These are phyloP conservation scores for Ceyx cyanopectus DNA, from an alignment of 2,113 vertebrate genomes.

Conservation along the genomic window DNA sequence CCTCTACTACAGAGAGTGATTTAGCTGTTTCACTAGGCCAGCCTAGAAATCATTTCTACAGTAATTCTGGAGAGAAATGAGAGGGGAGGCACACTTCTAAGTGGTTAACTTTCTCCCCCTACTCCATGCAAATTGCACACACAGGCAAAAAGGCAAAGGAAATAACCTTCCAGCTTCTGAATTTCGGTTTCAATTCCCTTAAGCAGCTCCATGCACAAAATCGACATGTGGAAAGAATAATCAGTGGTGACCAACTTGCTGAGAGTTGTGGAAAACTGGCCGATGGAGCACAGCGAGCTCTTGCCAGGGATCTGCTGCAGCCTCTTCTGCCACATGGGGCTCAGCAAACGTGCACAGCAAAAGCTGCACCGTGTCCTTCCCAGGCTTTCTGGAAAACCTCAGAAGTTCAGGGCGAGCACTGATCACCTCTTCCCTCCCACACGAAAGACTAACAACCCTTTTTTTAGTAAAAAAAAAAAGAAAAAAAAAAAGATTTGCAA, in stretches of 20 bases:
- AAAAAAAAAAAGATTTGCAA: background rate
- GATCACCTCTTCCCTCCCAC: background rate
- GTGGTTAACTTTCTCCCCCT: background rate
- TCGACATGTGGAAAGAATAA: conserved; percentile 21
- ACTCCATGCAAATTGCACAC: background rate
- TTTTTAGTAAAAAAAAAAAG: background rate
- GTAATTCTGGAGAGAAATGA: background rate
- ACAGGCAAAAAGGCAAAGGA: background rate
- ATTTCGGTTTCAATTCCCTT: background rate
- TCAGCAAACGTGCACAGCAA: background rate
- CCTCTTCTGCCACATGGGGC: background rate
- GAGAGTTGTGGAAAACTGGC: conserved; percentile 43
- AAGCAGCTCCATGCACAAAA: background rate
- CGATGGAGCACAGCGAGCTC: background rate
- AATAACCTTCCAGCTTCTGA: background rate
- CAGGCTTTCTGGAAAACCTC: conserved; percentile 31
- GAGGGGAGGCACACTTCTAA: background rate
- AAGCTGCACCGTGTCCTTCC: background rate
- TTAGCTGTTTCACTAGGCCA: background rate
- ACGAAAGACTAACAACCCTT: background rate
- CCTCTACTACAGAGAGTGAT: background rate
- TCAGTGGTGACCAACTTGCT: conserved; percentile 9
- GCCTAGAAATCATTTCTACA: background rate
- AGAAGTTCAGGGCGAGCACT: background rate
- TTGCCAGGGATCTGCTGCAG: background rate